Evolutionary conservation across 2,888 invertebrate genomes (phyloP), one percentile per base, ranked within the genome.

Genomic region (Diaprepes abbreviatus): DNA sequence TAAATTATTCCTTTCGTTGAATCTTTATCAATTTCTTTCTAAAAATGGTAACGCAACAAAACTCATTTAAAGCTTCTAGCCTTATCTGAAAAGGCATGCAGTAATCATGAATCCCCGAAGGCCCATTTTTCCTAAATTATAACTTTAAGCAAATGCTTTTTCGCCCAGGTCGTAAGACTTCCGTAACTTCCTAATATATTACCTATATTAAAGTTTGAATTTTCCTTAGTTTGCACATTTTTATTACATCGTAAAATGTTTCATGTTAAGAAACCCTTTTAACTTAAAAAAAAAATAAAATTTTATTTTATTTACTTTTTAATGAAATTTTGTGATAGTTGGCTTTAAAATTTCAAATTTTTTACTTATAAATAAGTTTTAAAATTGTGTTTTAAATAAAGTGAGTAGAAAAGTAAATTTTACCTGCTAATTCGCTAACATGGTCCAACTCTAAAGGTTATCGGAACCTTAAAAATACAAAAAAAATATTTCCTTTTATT

Each of bases 131-230:
- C 36, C 36, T 57, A 57, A 57, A 57, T 57, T 57, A 57, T 57
- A 57, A 38, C 38, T 38, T 36, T 28, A 57, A 57, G 57, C 57
- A 57, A 57, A 57, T 57, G 57, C 38, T 57, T 57, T 57, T 38
- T 57, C 57, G 36, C 57, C 24, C 57, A 57, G 57, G 36, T 57
- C 57, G 57, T 57, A 57, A 57, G 57, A 57, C 57, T 57, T 38
- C 57, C 38, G 57, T 24, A 57, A 57, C 57, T 57, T 38, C 38
- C 38, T 57, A 33, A 57, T 57, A 57, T 57, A 57, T 57, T 57
- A 57, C 57, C 57, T 57, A 57, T 52, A 62, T 62, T 62, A 62
- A 50, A 62, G 38, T 62, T 36, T 52, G 50, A 62, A 62, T 62
- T 31, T 62, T 36, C 45, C 50, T 52, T 52, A 48, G 62, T 48